phyloP scores from a whole-genome alignment of 2,888 invertebrate genomes.

The Leptinotarsa haldemani region DNA sequence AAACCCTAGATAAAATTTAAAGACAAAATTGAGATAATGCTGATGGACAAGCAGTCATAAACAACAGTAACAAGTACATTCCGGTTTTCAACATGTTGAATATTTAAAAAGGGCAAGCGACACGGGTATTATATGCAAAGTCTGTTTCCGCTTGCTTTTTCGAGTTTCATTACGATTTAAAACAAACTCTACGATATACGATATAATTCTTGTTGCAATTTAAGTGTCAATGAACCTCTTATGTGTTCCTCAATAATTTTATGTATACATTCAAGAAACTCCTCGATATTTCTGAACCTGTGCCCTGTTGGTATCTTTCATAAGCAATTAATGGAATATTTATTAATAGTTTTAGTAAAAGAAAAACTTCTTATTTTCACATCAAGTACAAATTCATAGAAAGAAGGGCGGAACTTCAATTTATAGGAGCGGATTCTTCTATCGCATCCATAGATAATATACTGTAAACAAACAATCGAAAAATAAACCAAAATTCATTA shows the following conservation, averaged over 20 bases:
- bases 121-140: constrained; percentile 16
- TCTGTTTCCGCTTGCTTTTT: constrained; percentile 14
- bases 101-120: constrained; percentile 1
- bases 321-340: no score
- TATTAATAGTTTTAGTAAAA: no score
- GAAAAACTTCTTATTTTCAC: no score
- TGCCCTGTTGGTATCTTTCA: no score
- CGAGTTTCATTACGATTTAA: neutral
- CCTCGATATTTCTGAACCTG: no score
- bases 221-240: constrained; percentile 23
- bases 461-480: no score
- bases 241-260: neutral
- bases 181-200: constrained; percentile 5
- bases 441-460: no score
- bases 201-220: constrained; percentile 27
- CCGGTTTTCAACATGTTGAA: constrained; percentile 7
- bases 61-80: constrained; percentile 3
- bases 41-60: neutral
- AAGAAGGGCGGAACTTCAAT: no score
- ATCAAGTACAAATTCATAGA: no score
- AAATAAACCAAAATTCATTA: no score
- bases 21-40: neutral
- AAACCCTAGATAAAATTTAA: neutral
- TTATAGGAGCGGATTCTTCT: no score
- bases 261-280: neutral